Percentiles rank a stretch among this genome's conserved stretches.
Conservation (phyloP, 2,888 invertebrate genomes). For the Phaedon cochleariae region DNA sequence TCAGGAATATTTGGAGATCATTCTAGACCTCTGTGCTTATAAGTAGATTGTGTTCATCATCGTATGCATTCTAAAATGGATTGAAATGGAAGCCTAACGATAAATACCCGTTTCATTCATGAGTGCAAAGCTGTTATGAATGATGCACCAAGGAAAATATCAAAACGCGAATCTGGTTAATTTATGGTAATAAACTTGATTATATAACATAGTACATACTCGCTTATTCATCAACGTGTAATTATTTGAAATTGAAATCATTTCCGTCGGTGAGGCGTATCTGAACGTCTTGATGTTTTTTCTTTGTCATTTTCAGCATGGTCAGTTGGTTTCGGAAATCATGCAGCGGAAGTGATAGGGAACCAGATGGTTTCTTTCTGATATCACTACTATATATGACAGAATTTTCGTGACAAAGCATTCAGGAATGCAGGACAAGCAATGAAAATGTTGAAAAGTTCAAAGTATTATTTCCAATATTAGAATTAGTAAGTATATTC, state of each 20-base stretch:
- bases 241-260: slow-evolving; percentile 15
- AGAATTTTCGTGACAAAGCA: too few species aligned
- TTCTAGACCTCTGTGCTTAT: too few species aligned
- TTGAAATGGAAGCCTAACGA: not conserved
- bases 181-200: slow-evolving; percentile 26
- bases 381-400: too few species aligned
- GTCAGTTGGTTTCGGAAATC: not conserved
- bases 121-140: slow-evolving; percentile 7
- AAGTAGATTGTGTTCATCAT: too few species aligned
- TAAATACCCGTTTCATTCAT: not conserved
- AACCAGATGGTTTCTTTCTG: too few species aligned
- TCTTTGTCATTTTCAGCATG: not conserved
- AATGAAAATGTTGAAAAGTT: too few species aligned
- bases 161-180: slow-evolving; percentile 3
- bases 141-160: not conserved
- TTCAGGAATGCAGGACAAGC: too few species aligned
- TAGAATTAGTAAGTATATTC: too few species aligned
- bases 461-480: too few species aligned
- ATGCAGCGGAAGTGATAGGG: too few species aligned
- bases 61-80: too few species aligned
- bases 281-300: not conserved
- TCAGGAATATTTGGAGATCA: too few species aligned
- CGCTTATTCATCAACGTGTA: slow-evolving; percentile 7
- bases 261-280: not conserved
- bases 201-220: slow-evolving; percentile 14